Percentiles rank a stretch among this genome's conserved stretches.
Evolutionary conservation across 2,888 invertebrate species (phyloP).

Genomic region (Acanthosepion esculentum): DNA sequence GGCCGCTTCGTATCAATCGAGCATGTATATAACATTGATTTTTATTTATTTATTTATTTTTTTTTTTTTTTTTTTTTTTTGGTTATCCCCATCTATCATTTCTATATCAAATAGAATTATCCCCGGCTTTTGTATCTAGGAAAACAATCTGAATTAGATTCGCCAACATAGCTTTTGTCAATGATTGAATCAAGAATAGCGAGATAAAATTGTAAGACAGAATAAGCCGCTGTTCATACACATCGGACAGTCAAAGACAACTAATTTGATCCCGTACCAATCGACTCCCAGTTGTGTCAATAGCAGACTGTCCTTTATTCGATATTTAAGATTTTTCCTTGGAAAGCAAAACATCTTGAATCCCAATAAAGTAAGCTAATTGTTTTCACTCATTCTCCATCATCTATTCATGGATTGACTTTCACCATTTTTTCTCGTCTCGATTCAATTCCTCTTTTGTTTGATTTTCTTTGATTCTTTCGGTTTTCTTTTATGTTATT

Average conservation of each 20-base stretch:
- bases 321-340: conserved; percentile 21
- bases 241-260: not conserved
- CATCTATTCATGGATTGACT: not conserved
- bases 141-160: not conserved
- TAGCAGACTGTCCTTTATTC: not conserved
- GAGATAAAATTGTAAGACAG: not conserved
- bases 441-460: not conserved
- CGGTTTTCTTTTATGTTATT: not conserved
- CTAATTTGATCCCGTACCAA: not conserved
- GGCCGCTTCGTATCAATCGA: not conserved
- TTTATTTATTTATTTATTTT: not conserved
- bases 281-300: not conserved
- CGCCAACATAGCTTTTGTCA: conserved; percentile 5
- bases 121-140: conserved; percentile 11
- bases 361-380: not conserved
- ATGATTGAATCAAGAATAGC: conserved; percentile 33
- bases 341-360: conserved; percentile 14
- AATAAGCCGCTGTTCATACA: not conserved
- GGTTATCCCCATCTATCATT: not conserved
- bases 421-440: not conserved
- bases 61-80: no score
- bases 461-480: not conserved
- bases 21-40: not conserved
- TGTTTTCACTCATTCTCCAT: not conserved
- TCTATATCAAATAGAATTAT: conserved; percentile 33